Base-by-base conservation (phyloP, 2,113 vertebrate genomes). In the Dasyprocta punctata region DNA sequence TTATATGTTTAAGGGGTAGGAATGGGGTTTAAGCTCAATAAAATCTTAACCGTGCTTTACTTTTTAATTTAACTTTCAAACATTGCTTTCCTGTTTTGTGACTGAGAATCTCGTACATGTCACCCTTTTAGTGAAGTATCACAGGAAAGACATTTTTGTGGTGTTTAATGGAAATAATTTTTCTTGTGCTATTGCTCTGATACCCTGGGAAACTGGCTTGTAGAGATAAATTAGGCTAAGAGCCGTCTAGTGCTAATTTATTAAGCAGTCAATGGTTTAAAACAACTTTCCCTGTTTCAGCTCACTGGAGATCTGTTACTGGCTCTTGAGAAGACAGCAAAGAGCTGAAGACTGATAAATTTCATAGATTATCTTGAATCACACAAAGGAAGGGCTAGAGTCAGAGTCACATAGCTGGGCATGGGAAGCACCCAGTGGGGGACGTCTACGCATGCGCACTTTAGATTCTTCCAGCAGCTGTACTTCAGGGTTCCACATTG, bases 11-110 rank as follows among this genome's bases (percentile, higher is more conserved):
- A 95, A 92, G 94, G 96, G 95, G 98, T 96, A 97, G 94, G 92
- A 96, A 96, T 78, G 92, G 97, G 88, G 97, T 97, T 98, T 97
- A 96, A 96, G 97, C 98, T 98, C 97, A 97, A 97, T 98, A 98
- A 98, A 98, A 96, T 98, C 97, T 97, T 97, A 98, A 98, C 97
- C 90, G 94, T 95, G 96, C 98, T 98, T 98, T 97, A 97, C 97
- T 98, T 98, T 97, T 97, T 98, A 98, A 98, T 98, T 98, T 98
- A 97, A 97, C 97, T 97, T 98, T 97, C 96, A 98, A 98, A 98
- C 97, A 97, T 95, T 96, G 96, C 97, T 98, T 98, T 98, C 98
- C 98, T 98, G 97, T 97, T 96, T 97, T 97, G 96, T 97, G 97
- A 97, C 97, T 95, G 78, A 98, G 95, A 97, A 87, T 97, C 97